Evolutionary conservation across 1,140 invertebrate species (phyloP), one percentile per base, ranked within the genome.

Genomic region (Campoletis sonorensis): DNA sequence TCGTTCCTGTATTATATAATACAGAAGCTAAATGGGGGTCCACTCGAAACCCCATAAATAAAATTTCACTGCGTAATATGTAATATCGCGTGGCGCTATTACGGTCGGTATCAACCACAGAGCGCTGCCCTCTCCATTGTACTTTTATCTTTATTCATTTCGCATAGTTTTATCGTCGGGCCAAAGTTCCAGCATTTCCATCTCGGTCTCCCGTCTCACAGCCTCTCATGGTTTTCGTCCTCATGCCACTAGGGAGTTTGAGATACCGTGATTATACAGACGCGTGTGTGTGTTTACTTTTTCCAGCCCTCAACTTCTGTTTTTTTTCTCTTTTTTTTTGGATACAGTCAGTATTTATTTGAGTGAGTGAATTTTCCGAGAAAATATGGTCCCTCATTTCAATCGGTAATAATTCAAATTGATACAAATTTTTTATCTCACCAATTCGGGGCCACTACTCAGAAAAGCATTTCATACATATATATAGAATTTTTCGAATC

Each of bases 121-220:
- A 49, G 16, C 23, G 11, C 45, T 49, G 61, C 77, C 61, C 83
- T 79, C 85, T 85, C 86, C 81, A 89, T 88, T 88, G 86, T 87
- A 81, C 83, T 87, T 88, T 84, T 89, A 90, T 89, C 88, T 88
- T 86, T 84, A 86, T 86, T 87, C 88, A 87, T 88, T 90, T 89
- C 86, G 86, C 87, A 90, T 86, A 87, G 85, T 87, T 89, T 86
- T 86, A 88, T 84, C 84, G 80, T 58, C 54, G 73, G 73, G 27
- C 82, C 80, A 81, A 76, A 84, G 26, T 79, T 79, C 68, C 49
- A 40, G 16, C 64, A 5, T 70, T 33, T 30, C n/a, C 67, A 30
- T 70, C 67, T 70, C 45, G 37, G 23, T 78, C 26, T 77, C 40
- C 45, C 40, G 33, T 64, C 67, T 72, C n/a, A 16, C 27, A 27